Conservation (phyloP, 2,797 vertebrate genomes). For the Euthynnus affinis region DNA sequence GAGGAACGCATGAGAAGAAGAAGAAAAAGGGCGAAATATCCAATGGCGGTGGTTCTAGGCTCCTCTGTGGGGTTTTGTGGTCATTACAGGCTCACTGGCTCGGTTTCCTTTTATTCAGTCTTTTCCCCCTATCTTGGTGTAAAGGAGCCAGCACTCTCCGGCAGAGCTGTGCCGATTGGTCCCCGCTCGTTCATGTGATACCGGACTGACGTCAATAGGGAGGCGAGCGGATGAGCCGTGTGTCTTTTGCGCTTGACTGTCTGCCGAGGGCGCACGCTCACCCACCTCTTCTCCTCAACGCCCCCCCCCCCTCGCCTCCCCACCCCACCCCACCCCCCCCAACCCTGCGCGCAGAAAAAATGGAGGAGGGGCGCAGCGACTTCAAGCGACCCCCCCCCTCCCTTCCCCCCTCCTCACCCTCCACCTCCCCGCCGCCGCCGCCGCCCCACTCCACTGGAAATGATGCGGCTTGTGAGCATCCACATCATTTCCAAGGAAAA, state of each 20-base stretch:
- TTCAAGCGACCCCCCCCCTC: not conserved
- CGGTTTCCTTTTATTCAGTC: slow-evolving; percentile 79
- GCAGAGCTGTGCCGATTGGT: slow-evolving; percentile 87
- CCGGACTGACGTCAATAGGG: slow-evolving; percentile 95
- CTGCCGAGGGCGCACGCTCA: slow-evolving; percentile 65
- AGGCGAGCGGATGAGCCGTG: slow-evolving; percentile 88
- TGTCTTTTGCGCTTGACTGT: slow-evolving; percentile 80
- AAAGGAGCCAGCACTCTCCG: slow-evolving; percentile 83
- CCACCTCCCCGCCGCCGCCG: too few species aligned
- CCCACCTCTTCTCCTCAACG: not conserved
- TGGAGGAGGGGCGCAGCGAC: slow-evolving; percentile 34
- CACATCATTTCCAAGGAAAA: not conserved
- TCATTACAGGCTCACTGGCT: slow-evolving; percentile 73
- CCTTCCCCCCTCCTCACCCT: too few species aligned
- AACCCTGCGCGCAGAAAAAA: slow-evolving; percentile 12
- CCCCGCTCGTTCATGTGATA: slow-evolving; percentile 88
- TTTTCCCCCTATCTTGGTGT: slow-evolving; percentile 78
- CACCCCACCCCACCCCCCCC: not conserved
- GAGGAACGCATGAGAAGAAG: slow-evolving; percentile 1
- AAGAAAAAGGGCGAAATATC: slow-evolving; percentile 28
- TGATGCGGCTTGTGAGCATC: slow-evolving; percentile 11
- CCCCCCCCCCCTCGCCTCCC: too few species aligned
- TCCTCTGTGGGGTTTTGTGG: slow-evolving; percentile 61
- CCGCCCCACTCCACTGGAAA: slow-evolving; percentile 25
- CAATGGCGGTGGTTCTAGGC: slow-evolving; percentile 47